Conservation (phyloP, 2,797 vertebrate genomes). For the Triplophysa yarkandensis region DNA sequence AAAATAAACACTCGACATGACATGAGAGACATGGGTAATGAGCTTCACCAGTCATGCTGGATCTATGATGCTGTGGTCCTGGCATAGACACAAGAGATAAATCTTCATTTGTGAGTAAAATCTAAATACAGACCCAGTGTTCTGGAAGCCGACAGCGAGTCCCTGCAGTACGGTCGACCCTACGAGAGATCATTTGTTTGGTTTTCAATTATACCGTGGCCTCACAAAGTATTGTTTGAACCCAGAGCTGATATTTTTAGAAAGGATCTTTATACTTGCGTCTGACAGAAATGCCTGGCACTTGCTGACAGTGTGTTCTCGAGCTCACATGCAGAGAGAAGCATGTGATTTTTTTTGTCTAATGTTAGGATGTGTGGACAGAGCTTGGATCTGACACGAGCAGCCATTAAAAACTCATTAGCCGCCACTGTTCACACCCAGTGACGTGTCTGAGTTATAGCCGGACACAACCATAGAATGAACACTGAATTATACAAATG, state of each 20-base stretch:
- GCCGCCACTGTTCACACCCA: conserved; percentile 16
- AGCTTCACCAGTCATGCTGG: not conserved
- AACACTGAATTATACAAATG: not conserved
- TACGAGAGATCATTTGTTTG: conserved; percentile 58
- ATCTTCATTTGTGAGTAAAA: conserved; percentile 61
- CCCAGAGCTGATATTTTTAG: conserved; percentile 49
- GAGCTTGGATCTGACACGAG: conserved; percentile 48
- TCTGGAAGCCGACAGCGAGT: conserved; percentile 46
- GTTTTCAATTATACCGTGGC: conserved; percentile 61
- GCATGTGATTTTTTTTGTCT: conserved; percentile 18
- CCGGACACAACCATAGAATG: conserved; percentile 6
- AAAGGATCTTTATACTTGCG: conserved; percentile 31
- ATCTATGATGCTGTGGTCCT: not conserved
- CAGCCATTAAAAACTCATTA: conserved; percentile 47
- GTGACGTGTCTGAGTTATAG: conserved; percentile 22
- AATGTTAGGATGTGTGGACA: conserved; percentile 40
- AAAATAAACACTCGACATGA: conserved; percentile 41
- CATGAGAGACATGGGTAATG: conserved; percentile 26
- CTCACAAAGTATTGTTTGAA: conserved; percentile 54
- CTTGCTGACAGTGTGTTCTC: conserved; percentile 33
- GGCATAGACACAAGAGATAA: conserved; percentile 49
- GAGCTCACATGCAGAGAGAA: not conserved
- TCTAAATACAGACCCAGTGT: conserved; percentile 37
- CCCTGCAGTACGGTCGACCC: conserved; percentile 45
- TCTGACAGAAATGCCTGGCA: conserved; percentile 33